These are phyloP conservation scores for Ceraclea dissimilis DNA, from an alignment of 2,888 invertebrate species.

Conservation along the genomic window DNA sequence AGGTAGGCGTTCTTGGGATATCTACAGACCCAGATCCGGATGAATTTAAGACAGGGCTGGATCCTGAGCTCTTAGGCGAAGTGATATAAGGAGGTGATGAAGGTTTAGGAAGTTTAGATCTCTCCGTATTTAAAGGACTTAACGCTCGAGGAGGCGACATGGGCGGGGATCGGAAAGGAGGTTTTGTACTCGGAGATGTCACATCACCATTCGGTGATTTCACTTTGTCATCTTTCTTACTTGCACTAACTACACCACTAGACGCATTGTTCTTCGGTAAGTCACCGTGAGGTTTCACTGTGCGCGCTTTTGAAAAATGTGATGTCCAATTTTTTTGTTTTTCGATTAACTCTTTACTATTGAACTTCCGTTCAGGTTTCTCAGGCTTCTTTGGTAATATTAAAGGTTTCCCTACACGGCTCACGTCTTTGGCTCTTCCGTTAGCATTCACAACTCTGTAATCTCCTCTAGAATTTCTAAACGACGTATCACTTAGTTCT, in stretches of 20 bases:
- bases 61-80: conserved; percentile 2
- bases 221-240: conserved; percentile 26
- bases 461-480: conserved; percentile 21
- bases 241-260: conserved; percentile 33
- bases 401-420: conserved; percentile 43
- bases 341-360: conserved; percentile 79
- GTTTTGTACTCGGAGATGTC: conserved; percentile 32
- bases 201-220: conserved; percentile 32
- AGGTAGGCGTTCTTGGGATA: not conserved
- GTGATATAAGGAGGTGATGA: conserved; percentile 3
- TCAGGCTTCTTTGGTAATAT: conserved; percentile 65
- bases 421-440: conserved; percentile 41
- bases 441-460: conserved; percentile 35
- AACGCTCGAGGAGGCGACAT: conserved; percentile 29
- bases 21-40: conserved; percentile 4
- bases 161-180: conserved; percentile 27
- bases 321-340: conserved; percentile 90
- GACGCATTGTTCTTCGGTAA: conserved; percentile 48
- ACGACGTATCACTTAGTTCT: conserved; percentile 38
- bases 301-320: conserved; percentile 75
- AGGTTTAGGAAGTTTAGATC: conserved; percentile 3
- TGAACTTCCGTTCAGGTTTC: conserved; percentile 75
- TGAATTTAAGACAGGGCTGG: not conserved
- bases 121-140: conserved; percentile 12
- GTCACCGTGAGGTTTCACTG: conserved; percentile 55